Evolutionary conservation across 2,797 vertebrate species (phyloP).

Genomic region (Pipistrellus pygmaeus): DNA sequence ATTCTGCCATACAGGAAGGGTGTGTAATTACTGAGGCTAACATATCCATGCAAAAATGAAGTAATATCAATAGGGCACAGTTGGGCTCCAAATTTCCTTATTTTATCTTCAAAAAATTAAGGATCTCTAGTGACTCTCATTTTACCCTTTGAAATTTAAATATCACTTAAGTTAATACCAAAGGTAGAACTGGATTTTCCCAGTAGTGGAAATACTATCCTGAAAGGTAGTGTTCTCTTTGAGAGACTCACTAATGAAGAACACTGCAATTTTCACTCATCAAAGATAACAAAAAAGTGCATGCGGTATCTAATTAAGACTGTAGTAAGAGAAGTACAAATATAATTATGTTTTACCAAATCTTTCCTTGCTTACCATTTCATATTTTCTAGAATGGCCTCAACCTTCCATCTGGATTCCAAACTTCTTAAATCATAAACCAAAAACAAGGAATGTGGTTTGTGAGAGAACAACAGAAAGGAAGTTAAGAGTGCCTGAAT

Average conservation of each 20-base stretch:
- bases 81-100: conserved; percentile 75
- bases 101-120: conserved; percentile 64
- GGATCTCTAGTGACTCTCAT: conserved; percentile 32
- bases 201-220: conserved; percentile 12
- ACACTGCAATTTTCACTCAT: conserved; percentile 45
- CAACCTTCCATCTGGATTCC: conserved; percentile 51
- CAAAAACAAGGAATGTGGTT: background rate
- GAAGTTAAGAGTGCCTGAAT: background rate
- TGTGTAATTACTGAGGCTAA: conserved; percentile 83
- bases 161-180: background rate
- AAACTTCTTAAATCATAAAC: conserved; percentile 55
- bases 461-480: conserved; percentile 4
- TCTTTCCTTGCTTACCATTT: conserved; percentile 37
- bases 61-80: conserved; percentile 80
- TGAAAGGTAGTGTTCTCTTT: conserved; percentile 27
- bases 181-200: conserved; percentile 53
- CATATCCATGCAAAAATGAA: conserved; percentile 83
- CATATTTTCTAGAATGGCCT: background rate
- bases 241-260: conserved; percentile 1
- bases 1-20: conserved; percentile 88
- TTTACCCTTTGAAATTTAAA: conserved; percentile 37
- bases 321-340: background rate
- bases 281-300: conserved; percentile 39
- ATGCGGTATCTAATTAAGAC: background rate
- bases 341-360: background rate